A percentile compares a stretch with the other conserved stretches of the same genome.
Evolutionary conservation across 2,113 vertebrate genomes (phyloP).

Genomic region (Polypterus bichir): DNA sequence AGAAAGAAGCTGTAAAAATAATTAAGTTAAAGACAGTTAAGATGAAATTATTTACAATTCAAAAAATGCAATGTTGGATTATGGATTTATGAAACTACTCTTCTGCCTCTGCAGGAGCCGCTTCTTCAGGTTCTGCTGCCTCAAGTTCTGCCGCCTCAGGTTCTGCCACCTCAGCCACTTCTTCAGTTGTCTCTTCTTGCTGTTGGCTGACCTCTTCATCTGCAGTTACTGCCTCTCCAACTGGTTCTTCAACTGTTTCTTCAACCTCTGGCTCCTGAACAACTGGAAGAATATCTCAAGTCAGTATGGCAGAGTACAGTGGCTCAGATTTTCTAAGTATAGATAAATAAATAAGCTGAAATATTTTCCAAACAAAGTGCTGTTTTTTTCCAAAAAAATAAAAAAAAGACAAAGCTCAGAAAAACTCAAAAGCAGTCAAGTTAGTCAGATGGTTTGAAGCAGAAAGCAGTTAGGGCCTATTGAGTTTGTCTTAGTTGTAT

Average conservation of each 20-base stretch:
- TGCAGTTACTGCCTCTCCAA: background rate
- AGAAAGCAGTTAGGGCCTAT: too few relatives aligned
- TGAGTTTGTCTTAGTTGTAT: too few relatives aligned
- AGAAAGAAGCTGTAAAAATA: too few relatives aligned
- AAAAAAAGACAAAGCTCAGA: too few relatives aligned
- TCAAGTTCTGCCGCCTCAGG: background rate
- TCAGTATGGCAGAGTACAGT: too few relatives aligned
- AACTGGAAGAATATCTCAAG: too few relatives aligned
- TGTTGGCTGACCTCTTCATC: background rate
- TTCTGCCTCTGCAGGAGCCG: background rate
- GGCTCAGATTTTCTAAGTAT: too few relatives aligned
- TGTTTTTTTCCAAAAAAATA: too few relatives aligned
- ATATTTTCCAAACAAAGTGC: too few relatives aligned
- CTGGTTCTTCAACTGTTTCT: background rate
- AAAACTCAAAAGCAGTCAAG: too few relatives aligned
- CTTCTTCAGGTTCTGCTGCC: background rate
- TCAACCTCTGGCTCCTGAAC: background rate
- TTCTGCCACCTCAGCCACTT: background rate
- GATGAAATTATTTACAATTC: background rate
- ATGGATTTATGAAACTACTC: background rate
- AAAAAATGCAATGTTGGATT: background rate
- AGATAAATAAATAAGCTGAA: too few relatives aligned
- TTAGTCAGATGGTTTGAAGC: too few relatives aligned
- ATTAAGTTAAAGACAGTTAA: background rate
- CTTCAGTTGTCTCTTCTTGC: background rate